Conservation (phyloP, 2,113 vertebrate species). For the Caloenas nicobarica region DNA sequence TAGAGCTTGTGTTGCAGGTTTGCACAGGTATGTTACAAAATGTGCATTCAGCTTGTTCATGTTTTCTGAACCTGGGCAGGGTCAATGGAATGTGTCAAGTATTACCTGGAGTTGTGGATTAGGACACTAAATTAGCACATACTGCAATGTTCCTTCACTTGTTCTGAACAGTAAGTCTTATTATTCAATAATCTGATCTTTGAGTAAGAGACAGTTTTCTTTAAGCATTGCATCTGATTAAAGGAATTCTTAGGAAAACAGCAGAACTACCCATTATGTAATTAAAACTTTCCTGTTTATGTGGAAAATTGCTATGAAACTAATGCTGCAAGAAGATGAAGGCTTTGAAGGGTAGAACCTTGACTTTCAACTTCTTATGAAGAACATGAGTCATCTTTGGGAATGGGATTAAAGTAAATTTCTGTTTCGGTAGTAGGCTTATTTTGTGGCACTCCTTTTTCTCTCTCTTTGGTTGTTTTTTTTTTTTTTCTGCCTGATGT, state of each 20-base stretch:
- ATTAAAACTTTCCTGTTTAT: conserved; percentile 55
- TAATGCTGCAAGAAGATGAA: not conserved
- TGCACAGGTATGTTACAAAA: not conserved
- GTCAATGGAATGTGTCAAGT: not conserved
- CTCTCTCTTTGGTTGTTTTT: too few species aligned
- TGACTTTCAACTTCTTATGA: conserved; percentile 17
- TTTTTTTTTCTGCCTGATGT: not conserved
- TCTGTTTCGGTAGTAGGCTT: not conserved
- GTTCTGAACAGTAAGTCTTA: not conserved
- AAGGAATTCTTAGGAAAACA: conserved; percentile 32
- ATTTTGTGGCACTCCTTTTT: not conserved
- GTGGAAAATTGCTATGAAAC: conserved; percentile 26
- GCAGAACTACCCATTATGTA: not conserved
- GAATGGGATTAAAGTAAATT: conserved; percentile 50
- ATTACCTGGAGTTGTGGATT: not conserved
- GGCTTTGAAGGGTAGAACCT: conserved; percentile 9
- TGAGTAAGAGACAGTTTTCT: not conserved
- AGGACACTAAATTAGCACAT: not conserved
- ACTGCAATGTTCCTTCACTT: not conserved
- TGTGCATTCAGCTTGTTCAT: rapidly evolving
- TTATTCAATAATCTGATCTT: not conserved
- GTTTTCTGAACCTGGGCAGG: not conserved
- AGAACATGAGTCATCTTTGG: conserved; percentile 35
- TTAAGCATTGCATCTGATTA: not conserved
- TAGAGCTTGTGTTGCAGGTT: not conserved